Percentiles rank a stretch among this genome's conserved stretches.
Evolutionary conservation across 2,113 vertebrate species (phyloP).

Genomic region (Macquaria australasica): DNA sequence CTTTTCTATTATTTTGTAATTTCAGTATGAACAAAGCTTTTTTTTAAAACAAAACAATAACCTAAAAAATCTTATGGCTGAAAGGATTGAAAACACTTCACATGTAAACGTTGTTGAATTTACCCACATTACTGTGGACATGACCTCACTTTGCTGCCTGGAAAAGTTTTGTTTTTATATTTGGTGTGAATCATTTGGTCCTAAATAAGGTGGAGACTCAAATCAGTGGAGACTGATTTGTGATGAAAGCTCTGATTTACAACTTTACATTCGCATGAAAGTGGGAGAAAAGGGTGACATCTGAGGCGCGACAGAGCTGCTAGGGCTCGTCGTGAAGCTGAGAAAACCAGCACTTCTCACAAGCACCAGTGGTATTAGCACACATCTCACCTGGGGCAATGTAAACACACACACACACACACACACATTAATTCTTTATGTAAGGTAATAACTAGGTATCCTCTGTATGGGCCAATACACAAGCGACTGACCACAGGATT

Average conservation of each 20-base stretch:
- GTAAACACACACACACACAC: constrained; percentile 54
- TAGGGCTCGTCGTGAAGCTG: constrained; percentile 43
- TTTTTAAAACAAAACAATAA: too few relatives aligned
- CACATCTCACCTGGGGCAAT: constrained; percentile 72
- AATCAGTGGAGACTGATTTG: constrained; percentile 43
- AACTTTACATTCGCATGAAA: constrained; percentile 16
- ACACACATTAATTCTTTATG: constrained; percentile 54
- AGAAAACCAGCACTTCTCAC: constrained; percentile 71
- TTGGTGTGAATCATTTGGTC: constrained; percentile 48
- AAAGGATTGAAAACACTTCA: not conserved
- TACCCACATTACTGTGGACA: not conserved
- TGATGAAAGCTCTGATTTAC: constrained; percentile 62
- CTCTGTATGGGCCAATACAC: constrained; percentile 73
- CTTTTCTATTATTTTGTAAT: not conserved
- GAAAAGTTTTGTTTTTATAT: constrained; percentile 36
- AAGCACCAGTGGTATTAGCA: constrained; percentile 41
- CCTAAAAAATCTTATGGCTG: not conserved
- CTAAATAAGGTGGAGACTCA: constrained; percentile 28
- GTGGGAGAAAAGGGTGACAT: constrained; percentile 39
- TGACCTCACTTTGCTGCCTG: not conserved
- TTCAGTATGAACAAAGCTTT: not conserved
- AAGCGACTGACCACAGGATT: constrained; percentile 53
- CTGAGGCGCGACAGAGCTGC: constrained; percentile 30
- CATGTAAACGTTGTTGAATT: not conserved
- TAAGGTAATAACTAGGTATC: constrained; percentile 63